Evolutionary conservation across 2,888 invertebrate species (phyloP).

Genomic region (Tuberolachnus salignus): DNA sequence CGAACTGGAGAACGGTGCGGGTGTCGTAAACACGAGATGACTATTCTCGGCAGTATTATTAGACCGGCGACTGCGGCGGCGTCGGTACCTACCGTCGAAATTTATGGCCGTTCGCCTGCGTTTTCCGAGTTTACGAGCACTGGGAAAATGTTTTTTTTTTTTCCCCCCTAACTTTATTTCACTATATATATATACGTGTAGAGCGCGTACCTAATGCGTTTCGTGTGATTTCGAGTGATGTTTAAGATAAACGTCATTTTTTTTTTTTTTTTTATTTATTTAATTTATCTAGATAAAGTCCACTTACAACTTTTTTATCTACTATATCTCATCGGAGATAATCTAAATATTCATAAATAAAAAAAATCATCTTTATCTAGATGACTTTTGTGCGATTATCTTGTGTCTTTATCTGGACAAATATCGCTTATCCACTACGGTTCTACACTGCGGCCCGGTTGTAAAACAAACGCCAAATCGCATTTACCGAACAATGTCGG

Average conservation of each 20-base stretch:
- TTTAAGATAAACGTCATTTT: neutral
- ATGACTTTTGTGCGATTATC: too few relatives aligned
- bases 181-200: neutral
- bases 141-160: neutral
- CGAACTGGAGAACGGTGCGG: neutral
- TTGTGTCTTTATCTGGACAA: too few relatives aligned
- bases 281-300: too few relatives aligned
- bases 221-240: neutral
- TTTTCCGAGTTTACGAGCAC: neutral
- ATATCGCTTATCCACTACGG: too few relatives aligned
- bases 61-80: conserved; percentile 9
- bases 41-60: conserved; percentile 29
- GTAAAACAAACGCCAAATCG: too few relatives aligned
- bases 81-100: neutral
- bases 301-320: too few relatives aligned
- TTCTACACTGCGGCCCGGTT: too few relatives aligned
- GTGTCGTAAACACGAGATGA: conserved; percentile 32
- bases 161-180: neutral
- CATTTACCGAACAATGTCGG: too few relatives aligned
- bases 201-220: neutral
- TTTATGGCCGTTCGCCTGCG: conserved; percentile 13
- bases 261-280: too few relatives aligned
- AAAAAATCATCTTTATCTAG: too few relatives aligned
- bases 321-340: too few relatives aligned
- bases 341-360: too few relatives aligned